Base-by-base conservation (phyloP, 2,888 invertebrate species). In the Tanypteryx hageni region DNA sequence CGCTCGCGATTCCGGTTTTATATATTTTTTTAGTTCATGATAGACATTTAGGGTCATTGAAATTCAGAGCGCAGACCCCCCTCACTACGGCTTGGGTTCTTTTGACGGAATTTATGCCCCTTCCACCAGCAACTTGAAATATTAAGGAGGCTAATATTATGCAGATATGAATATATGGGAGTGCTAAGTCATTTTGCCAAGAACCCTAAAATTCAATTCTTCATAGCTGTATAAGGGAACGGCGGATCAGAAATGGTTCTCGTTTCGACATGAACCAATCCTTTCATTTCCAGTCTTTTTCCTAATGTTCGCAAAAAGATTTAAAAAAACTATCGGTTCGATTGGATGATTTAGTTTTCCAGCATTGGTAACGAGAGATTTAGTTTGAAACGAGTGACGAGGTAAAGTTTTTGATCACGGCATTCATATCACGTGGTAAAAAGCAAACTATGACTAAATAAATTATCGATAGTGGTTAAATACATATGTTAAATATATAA, bases 141-240 rank as follows among this genome's bases (percentile, higher is more conserved):
- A 76, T 76, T 27, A 76, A 4, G 76, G n/a, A n/a, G 68, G 68
- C n/a, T 68, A 22, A 14, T 27, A 76, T 76, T 76, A 76, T 27
- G 76, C 27, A 76, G 76, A 76, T 76, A 76, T 76, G 76, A 76
- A 76, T 76, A 27, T 68, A 68, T 68, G 68, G 68, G 22, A 68
- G 61, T 61, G 61, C 61, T 61, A 61, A 61, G 68, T 27, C 76
- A 76, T 76, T 44, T 76, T 76, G 76, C 76, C 76, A 10, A 76
- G 18, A 76, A 76, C 22, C 76, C 11, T 27, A n/a, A 27, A 76
- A 76, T 22, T 76, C 76, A 27, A 76, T 76, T 76, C 76, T 76
- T 76, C 27, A 76, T 27, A 44, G 2, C 76, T 76, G 76, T 27
- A 22, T 76, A 14, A 27, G 27, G 76, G 76, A 44, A 44, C 22